Evolutionary conservation across 2,113 vertebrate species (phyloP), one percentile per base, ranked within the genome.

Genomic region (Poecilia latipinna): DNA sequence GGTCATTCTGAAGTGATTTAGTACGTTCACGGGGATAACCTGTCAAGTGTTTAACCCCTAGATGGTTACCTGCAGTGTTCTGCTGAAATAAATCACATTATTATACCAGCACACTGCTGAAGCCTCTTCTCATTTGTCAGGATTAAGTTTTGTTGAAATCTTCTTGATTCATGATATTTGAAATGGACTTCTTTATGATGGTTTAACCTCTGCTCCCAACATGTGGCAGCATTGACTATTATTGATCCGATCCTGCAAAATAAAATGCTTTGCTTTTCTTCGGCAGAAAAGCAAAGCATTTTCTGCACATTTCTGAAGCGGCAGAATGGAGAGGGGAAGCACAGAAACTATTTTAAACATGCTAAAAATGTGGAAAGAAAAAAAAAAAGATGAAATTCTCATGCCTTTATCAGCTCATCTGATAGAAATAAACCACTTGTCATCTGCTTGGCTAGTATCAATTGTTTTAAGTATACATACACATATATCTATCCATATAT

Each of bases 1-100:
- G 92, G 88, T 93, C 90, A 87, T 83, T 86, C 82, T 74, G 83
- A 90, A 92, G 90, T 88, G 91, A 92, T 90, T 78, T 87, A 84
- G 77, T 79, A 72, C 85, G 78, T 83, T 87, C 73, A n/a, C 26
- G 0, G 73, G 54, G 82, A 86, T 71, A 72, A 61, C 78, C 88
- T 86, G 90, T 88, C 81, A 83, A 57, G 78, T 86, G 81, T 87
- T 91, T 90, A 86, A 90, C 88, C 82, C 83, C 70, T 69, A 44
- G 54, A 72, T 72, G 67, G 69, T 89, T 79, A 90, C 84, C 74
- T 80, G 83, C 78, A 48, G 42, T 12, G 32, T 61, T 78, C 51
- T 57, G 42, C 60, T 81, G 64, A 86, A 84, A 88, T 88, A 37
- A 75, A 54, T 88, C 70, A 54, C 0, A 4, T 70, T 88, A 42